Percentiles rank a stretch among this genome's conserved stretches.
phyloP scores from a whole-genome alignment of 2,888 invertebrate genomes.

The Boloria selene region DNA sequence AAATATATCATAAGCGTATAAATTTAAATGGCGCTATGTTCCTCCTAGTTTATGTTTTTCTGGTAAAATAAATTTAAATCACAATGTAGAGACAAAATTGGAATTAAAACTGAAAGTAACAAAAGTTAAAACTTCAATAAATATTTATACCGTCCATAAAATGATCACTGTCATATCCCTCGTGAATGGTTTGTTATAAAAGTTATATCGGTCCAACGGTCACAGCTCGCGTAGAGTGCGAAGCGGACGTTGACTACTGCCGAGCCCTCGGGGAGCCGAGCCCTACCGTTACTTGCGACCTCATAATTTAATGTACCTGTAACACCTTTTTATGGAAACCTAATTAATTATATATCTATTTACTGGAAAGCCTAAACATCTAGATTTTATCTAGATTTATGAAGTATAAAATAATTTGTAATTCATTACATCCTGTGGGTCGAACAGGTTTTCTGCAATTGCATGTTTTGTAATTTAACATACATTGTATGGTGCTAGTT shows the following conservation, averaged over 20 bases:
- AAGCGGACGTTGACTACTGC: constrained; percentile 36
- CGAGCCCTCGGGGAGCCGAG: constrained; percentile 38
- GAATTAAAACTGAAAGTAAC: too few species aligned
- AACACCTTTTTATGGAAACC: constrained; percentile 14
- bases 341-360: background rate
- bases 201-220: constrained; percentile 32
- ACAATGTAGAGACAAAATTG: too few species aligned
- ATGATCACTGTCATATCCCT: constrained; percentile 15
- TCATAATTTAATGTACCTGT: constrained; percentile 23
- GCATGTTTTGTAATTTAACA: too few species aligned
- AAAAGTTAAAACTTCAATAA: background rate
- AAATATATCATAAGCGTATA: background rate
- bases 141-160: background rate
- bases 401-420: too few species aligned
- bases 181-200: constrained; percentile 31
- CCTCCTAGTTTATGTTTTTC: too few species aligned
- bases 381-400: too few species aligned
- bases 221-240: constrained; percentile 29
- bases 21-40: too few species aligned
- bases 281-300: constrained; percentile 36
- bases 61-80: too few species aligned
- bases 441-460: too few species aligned
- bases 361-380: too few species aligned
- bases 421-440: too few species aligned
- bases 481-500: too few species aligned